Evolutionary conservation across 1,140 invertebrate species (phyloP).

Genomic region (Tetramorium parvispinum): DNA sequence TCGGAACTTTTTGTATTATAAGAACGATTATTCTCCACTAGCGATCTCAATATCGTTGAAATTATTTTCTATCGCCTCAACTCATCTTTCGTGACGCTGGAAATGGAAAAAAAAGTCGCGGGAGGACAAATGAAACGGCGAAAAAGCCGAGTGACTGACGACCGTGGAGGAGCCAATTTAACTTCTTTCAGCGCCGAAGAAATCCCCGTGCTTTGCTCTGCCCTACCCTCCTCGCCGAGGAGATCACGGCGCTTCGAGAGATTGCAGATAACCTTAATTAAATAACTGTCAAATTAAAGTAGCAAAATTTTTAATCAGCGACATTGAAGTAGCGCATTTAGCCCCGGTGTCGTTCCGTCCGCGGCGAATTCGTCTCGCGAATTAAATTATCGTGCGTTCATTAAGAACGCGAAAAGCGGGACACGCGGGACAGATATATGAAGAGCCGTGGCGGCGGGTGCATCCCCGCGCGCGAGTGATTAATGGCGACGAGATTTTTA

Average conservation of each 20-base stretch:
- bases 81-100: slow-evolving; percentile 40
- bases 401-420: slow-evolving; percentile 43
- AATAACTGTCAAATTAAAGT: slow-evolving; percentile 75
- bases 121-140: slow-evolving; percentile 56
- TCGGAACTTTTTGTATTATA: not conserved
- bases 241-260: slow-evolving; percentile 57
- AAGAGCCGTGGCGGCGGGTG: not conserved
- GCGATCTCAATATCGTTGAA: slow-evolving; percentile 29
- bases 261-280: slow-evolving; percentile 72
- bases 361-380: slow-evolving; percentile 44
- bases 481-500: slow-evolving; percentile 70
- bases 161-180: slow-evolving; percentile 74
- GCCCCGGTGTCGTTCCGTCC: slow-evolving; percentile 25
- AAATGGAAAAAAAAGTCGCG: slow-evolving; percentile 38
- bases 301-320: slow-evolving; percentile 69
- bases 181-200: slow-evolving; percentile 70
- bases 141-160: slow-evolving; percentile 68
- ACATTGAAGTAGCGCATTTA: slow-evolving; percentile 63
- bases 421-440: slow-evolving; percentile 28
- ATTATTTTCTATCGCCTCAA: slow-evolving; percentile 68
- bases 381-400: slow-evolving; percentile 55
- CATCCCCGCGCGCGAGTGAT: slow-evolving; percentile 40
- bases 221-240: slow-evolving; percentile 17
- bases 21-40: not conserved
- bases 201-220: slow-evolving; percentile 14